Percentiles rank a stretch among this genome's conserved stretches.
These are phyloP conservation scores for Petrolisthes manimaculis DNA, from an alignment of 2,888 invertebrate genomes.

Conservation along the genomic window DNA sequence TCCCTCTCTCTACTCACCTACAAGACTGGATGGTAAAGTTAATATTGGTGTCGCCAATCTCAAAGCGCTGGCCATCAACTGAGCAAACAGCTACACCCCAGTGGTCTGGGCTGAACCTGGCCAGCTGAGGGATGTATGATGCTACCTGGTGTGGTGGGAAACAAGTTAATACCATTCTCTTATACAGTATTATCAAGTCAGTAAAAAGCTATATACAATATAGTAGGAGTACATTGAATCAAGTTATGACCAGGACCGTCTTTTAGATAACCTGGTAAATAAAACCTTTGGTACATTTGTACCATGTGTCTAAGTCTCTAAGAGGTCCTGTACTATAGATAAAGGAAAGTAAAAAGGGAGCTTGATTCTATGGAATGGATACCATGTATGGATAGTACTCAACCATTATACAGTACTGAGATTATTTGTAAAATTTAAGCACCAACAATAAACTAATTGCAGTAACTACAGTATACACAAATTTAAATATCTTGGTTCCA, in stretches of 20 bases:
- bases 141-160: conserved; percentile 76
- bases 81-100: conserved; percentile 98
- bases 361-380: too few species aligned
- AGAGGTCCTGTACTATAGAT: too few species aligned
- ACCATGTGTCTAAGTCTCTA: too few species aligned
- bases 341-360: too few species aligned
- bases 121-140: conserved; percentile 94
- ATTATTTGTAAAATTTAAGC: too few species aligned
- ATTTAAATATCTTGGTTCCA: too few species aligned
- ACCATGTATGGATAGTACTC: too few species aligned
- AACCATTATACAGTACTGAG: too few species aligned
- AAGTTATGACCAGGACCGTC: background rate
- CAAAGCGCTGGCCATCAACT: conserved; percentile 93
- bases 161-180: background rate
- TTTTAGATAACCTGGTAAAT: conserved; percentile 14
- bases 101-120: conserved; percentile 86
- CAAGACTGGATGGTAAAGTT: conserved; percentile 89
- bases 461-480: too few species aligned
- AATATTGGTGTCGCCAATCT: conserved; percentile 89
- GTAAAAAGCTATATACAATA: background rate
- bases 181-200: conserved; percentile 1
- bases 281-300: background rate
- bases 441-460: too few species aligned
- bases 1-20: conserved; percentile 39
- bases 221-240: background rate